Evolutionary conservation across 2,113 vertebrate species (phyloP).

Genomic region (Neogale vison): DNA sequence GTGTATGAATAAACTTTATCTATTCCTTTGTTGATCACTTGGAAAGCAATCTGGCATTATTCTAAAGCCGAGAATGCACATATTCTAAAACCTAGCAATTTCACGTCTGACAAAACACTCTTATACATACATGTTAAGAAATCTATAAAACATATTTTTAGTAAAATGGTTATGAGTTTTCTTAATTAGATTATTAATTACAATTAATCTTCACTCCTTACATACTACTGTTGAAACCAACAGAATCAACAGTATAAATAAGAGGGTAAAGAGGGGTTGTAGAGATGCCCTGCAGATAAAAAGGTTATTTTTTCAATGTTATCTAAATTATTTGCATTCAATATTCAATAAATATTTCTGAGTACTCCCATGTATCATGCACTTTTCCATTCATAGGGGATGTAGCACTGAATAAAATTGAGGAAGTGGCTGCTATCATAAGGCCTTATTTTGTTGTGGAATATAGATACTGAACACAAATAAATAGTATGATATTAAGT

Average conservation of each 20-base stretch:
- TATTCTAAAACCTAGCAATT: not conserved
- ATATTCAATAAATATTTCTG: conserved; percentile 29
- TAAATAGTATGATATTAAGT: not conserved
- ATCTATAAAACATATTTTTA: not conserved
- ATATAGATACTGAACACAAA: not conserved
- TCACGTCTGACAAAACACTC: not conserved
- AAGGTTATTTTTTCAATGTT: conserved; percentile 31
- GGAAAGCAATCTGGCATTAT: not conserved
- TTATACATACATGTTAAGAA: not conserved
- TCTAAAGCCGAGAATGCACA: not conserved
- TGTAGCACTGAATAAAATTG: not conserved
- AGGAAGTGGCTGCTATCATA: not conserved
- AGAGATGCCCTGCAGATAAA: not conserved
- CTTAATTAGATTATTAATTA: not conserved
- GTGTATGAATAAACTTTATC: not conserved
- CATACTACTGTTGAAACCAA: not conserved
- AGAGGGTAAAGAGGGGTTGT: not conserved
- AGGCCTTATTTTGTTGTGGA: not conserved
- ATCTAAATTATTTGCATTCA: conserved; percentile 53
- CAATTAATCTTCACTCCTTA: conserved; percentile 27
- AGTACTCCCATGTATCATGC: not conserved
- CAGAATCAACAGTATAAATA: not conserved
- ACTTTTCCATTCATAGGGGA: not conserved
- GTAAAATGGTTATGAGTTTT: not conserved
- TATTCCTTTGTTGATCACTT: not conserved